Conservation (phyloP, 2,888 invertebrate species). For the Syrphus vitripennis region DNA sequence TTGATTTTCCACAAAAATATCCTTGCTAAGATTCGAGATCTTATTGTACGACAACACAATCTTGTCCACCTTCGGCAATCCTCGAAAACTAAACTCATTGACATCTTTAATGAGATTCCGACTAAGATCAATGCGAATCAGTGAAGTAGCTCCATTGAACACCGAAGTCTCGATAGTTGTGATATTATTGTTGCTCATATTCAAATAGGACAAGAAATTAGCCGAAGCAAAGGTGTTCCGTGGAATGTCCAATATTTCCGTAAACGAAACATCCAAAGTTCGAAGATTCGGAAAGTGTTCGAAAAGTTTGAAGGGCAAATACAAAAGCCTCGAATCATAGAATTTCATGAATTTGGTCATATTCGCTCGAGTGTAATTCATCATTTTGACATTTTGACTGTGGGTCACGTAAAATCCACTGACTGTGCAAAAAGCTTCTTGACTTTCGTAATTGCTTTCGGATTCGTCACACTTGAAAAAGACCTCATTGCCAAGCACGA, state of each 20-base stretch:
- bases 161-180: conserved; percentile 78
- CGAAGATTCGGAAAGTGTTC: conserved; percentile 77
- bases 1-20: conserved; percentile 78
- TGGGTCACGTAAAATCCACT: conserved; percentile 79
- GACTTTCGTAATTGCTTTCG: conserved; percentile 77
- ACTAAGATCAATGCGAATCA: conserved; percentile 78
- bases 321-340: conserved; percentile 79
- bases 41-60: conserved; percentile 77
- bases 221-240: conserved; percentile 79
- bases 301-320: conserved; percentile 79
- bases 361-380: conserved; percentile 75
- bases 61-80: conserved; percentile 77
- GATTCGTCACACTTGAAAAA: conserved; percentile 79
- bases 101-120: conserved; percentile 76
- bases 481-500: conserved; percentile 75
- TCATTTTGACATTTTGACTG: conserved; percentile 78
- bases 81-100: conserved; percentile 78
- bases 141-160: conserved; percentile 77
- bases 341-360: conserved; percentile 80
- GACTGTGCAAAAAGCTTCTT: conserved; percentile 78
- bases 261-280: conserved; percentile 78
- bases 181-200: conserved; percentile 78
- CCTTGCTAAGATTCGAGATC: conserved; percentile 75
- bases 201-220: conserved; percentile 76
- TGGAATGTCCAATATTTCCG: conserved; percentile 78